Evolutionary conservation across 2,888 invertebrate genomes (phyloP), one percentile per base, ranked within the genome.

Genomic region (Athalia cordata): DNA sequence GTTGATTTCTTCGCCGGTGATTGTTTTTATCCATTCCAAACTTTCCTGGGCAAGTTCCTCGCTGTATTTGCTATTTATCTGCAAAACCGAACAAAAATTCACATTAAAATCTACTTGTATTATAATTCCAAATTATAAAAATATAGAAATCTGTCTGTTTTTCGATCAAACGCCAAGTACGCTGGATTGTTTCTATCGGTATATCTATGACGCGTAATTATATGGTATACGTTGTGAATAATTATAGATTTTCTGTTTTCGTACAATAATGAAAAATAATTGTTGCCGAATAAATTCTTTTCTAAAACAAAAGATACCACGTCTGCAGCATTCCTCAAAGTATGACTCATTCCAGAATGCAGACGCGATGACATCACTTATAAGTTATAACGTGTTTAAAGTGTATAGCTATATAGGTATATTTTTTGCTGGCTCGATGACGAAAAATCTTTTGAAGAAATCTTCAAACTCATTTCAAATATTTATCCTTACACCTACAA

Each of bases 31-130:
- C 99, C 99, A 99, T 91, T 96, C 95, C 88, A 99, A 91, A 83
- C 96, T 95, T 92, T 99, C 98, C 85, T 94, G 94, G 3, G 99
- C 99, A 81, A 98, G 93, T 87, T 97, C 97, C 87, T 97, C 96
- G 91, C 97, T 99, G 93, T 99, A 99, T 93, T 99, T 99, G 90
- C 97, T 97, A 91, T 98, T 97, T 85, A 99, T 97, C 99, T 99
- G 92, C 11, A 94, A 93, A 85, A 85, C 86, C 85, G 83, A 84
- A 84, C 61, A n/a, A 55, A 55, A 55, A 7, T 6, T 7, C 4
- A 6, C 0, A 55, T 3, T 2, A 55, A 55, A n/a, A n/a, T n/a
- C n/a, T n/a, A n/a, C n/a, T n/a, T n/a, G n/a, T n/a, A n/a, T n/a
- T n/a, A 29, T 29, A 29, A 29, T 29, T 29, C 2, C 29, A 29